Conservation (phyloP, 2,888 invertebrate genomes). For the Drosophila neonasuta region DNA sequence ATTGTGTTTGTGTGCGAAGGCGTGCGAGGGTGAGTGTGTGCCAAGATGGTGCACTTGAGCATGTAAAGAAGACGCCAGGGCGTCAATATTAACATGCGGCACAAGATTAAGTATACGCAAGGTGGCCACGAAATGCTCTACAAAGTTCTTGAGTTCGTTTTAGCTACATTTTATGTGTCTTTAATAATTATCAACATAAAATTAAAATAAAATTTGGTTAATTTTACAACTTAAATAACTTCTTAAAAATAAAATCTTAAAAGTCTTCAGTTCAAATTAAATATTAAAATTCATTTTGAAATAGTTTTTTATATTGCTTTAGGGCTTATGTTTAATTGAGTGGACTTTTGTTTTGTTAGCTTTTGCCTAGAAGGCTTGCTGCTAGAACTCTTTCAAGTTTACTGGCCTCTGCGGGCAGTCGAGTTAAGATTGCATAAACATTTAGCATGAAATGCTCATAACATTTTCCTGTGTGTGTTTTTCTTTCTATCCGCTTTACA, state of each 20-base stretch:
- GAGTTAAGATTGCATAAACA: slow-evolving; percentile 45
- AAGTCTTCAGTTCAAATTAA: too few relatives aligned
- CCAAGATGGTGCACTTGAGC: slow-evolving; percentile 66
- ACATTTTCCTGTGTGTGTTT: slow-evolving; percentile 3
- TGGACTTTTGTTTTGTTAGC: neutral
- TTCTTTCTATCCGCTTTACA: slow-evolving; percentile 73
- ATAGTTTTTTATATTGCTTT: too few relatives aligned
- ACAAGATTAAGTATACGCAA: neutral
- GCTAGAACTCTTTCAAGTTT: slow-evolving; percentile 6
- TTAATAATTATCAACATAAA: too few relatives aligned
- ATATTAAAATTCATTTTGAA: too few relatives aligned
- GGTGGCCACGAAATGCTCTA: slow-evolving; percentile 30
- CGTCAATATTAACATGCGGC: slow-evolving; percentile 54
- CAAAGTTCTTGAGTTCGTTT: neutral
- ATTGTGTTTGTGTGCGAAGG: slow-evolving; percentile 13
- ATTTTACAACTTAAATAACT: too few relatives aligned
- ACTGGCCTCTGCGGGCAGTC: slow-evolving; percentile 8
- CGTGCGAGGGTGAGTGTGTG: slow-evolving; percentile 36
- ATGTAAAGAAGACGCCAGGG: slow-evolving; percentile 58
- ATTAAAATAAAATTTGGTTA: too few relatives aligned
- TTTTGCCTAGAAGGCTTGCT: slow-evolving; percentile 29
- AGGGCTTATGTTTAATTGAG: neutral
- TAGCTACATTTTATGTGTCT: too few relatives aligned
- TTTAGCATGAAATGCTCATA: slow-evolving; percentile 40
- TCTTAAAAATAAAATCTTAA: too few relatives aligned